A percentile compares a stretch with the other conserved stretches of the same genome.
Conservation (phyloP, 2,888 invertebrate species). For the Trichogramma dendrolimi region DNA sequence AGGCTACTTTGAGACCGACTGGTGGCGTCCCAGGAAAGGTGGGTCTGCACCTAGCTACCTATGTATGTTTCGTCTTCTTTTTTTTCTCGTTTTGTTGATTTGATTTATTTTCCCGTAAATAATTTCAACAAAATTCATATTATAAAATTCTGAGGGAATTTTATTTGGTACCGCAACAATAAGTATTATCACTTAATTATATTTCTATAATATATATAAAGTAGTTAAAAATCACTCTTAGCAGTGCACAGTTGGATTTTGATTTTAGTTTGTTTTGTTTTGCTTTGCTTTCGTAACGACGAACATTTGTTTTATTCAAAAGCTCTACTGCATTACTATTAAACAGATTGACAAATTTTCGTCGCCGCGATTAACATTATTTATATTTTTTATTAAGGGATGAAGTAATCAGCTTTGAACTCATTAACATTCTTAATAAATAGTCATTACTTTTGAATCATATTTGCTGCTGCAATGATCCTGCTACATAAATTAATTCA, state of each 20-base stretch:
- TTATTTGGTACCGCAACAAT: too few species aligned
- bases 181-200: too few species aligned
- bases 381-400: neutral
- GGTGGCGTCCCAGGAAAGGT: conserved; percentile 97
- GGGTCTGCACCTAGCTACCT: conserved; percentile 58
- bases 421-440: conserved; percentile 5
- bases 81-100: neutral
- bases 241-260: too few species aligned
- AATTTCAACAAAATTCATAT: too few species aligned
- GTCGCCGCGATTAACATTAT: neutral
- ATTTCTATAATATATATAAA: too few species aligned
- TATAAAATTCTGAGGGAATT: too few species aligned
- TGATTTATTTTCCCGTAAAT: too few species aligned
- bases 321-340: neutral
- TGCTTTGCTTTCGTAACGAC: too few species aligned
- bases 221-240: too few species aligned
- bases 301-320: too few species aligned
- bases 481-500: neutral
- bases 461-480: conserved; percentile 2
- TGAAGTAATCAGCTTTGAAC: conserved; percentile 18
- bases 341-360: conserved; percentile 8
- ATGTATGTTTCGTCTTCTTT: conserved; percentile 52
- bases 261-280: too few species aligned
- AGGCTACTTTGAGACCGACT: conserved; percentile 94
- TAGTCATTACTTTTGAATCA: neutral